Evolutionary conservation across 2,888 invertebrate species (phyloP).

Genomic region (Buathra laborator): DNA sequence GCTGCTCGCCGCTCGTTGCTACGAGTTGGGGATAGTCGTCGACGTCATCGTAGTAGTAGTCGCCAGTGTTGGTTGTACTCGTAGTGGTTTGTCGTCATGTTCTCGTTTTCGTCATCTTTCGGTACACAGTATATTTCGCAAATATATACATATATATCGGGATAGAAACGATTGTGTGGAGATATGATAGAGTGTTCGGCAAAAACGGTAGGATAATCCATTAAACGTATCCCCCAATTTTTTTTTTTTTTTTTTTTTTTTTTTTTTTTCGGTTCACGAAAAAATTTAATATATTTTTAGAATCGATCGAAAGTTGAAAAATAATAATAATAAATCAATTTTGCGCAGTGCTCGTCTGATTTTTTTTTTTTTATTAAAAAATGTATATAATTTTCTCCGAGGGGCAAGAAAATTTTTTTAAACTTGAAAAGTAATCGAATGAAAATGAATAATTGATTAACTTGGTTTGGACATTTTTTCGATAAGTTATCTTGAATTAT

Average conservation of each 20-base stretch:
- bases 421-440: not conserved
- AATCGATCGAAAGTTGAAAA: not conserved
- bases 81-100: slow-evolving; percentile 58
- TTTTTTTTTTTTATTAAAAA: not conserved
- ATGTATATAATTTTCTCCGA: not conserved
- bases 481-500: too few relatives aligned
- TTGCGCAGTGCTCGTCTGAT: not conserved
- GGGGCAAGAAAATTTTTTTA: not conserved
- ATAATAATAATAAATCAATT: not conserved
- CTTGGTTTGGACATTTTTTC: too few relatives aligned
- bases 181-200: not conserved
- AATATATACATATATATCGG: not conserved
- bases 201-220: slow-evolving; percentile 1
- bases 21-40: slow-evolving; percentile 36
- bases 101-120: slow-evolving; percentile 50
- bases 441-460: too few relatives aligned
- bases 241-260: too few relatives aligned
- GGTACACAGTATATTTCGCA: not conserved
- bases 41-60: slow-evolving; percentile 39
- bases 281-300: slow-evolving; percentile 14
- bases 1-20: slow-evolving; percentile 54
- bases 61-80: slow-evolving; percentile 17
- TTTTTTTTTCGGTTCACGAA: not conserved
- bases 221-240: not conserved
- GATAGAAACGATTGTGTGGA: not conserved